Evolutionary conservation across 2,888 invertebrate genomes (phyloP).

Genomic region (Ichneumoninae sp.): DNA sequence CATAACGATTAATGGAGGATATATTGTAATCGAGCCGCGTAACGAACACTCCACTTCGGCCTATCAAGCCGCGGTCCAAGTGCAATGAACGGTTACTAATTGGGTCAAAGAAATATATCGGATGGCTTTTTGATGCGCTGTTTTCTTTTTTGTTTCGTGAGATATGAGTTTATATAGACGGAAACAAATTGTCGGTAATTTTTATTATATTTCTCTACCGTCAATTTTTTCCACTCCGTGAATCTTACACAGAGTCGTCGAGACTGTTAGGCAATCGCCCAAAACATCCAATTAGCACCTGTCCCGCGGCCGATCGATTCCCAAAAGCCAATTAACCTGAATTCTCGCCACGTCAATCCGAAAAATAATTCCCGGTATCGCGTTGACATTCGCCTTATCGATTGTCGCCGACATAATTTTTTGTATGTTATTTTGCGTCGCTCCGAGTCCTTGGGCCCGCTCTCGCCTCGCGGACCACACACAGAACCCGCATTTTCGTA

Average conservation of each 20-base stretch:
- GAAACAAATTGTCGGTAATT: neutral
- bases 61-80: constrained; percentile 27
- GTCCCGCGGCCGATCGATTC: constrained; percentile 11
- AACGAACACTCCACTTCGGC: constrained; percentile 14
- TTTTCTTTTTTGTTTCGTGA: neutral
- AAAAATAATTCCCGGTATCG: constrained; percentile 26
- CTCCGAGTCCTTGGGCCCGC: neutral
- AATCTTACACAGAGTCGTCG: neutral
- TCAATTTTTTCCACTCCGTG: neutral
- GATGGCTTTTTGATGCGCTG: neutral
- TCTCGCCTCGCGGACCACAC: neutral
- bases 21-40: constrained; percentile 17
- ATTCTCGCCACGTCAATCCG: neutral
- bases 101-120: constrained; percentile 3
- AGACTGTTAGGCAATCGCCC: neutral
- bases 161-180: neutral
- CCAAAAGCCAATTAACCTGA: constrained; percentile 33
- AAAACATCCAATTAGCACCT: neutral
- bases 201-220: neutral
- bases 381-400: neutral
- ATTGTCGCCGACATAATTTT: constrained; percentile 16
- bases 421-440: constrained; percentile 24
- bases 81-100: constrained; percentile 40
- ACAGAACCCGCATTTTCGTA: neutral
- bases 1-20: constrained; percentile 41